Evolutionary conservation across 2,888 invertebrate species (phyloP).

Genomic region (Eupithecia subfuscata): DNA sequence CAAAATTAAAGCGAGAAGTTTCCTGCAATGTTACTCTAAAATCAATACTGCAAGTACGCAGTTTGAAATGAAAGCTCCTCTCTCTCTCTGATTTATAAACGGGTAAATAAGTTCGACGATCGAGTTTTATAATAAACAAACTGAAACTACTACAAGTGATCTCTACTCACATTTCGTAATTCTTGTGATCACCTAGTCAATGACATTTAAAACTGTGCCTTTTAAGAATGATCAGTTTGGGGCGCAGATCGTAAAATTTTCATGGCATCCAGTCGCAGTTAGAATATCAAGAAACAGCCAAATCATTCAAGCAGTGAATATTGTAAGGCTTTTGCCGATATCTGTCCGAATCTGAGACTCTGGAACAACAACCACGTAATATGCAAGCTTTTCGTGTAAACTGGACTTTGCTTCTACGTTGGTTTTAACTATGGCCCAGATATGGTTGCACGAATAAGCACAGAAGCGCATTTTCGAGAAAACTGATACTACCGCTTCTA

Average conservation of each 20-base stretch:
- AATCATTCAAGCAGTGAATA: background rate
- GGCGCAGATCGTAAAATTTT: background rate
- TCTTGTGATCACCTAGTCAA: background rate
- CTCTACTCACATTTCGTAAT: background rate
- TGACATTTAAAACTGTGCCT: background rate
- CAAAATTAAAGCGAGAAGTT: background rate
- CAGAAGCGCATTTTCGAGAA: slow-evolving; percentile 23
- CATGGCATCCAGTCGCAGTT: background rate
- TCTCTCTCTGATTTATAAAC: slow-evolving; percentile 2
- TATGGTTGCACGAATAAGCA: slow-evolving; percentile 19
- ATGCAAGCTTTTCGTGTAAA: background rate
- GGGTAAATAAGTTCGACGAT: background rate
- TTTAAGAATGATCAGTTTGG: background rate
- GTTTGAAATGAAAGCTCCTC: background rate
- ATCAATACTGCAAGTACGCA: slow-evolving; percentile 10
- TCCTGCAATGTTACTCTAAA: background rate
- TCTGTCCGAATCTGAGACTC: background rate
- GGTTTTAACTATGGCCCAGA: slow-evolving; percentile 18
- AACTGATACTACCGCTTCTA: slow-evolving; percentile 10
- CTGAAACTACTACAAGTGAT: background rate
- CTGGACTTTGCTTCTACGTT: slow-evolving; percentile 2
- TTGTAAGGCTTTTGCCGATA: background rate
- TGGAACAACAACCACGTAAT: background rate
- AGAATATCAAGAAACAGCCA: background rate
- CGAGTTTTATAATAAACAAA: background rate